Percentiles rank a stretch among this genome's conserved stretches.
phyloP scores from a whole-genome alignment of 92 coral and sea anemone species.

The Chrysogorgia sp. region DNA sequence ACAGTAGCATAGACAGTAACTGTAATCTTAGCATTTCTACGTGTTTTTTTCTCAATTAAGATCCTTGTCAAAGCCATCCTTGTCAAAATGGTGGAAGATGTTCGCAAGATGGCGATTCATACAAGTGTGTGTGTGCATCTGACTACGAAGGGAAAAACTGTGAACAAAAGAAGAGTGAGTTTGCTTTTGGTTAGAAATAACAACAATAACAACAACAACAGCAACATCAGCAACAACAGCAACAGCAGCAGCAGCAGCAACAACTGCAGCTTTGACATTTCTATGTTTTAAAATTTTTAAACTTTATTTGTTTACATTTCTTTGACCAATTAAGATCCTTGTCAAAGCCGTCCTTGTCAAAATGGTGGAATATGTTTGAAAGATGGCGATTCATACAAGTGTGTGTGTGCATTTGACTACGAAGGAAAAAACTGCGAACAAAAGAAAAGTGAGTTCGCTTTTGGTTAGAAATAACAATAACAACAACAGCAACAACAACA shows the following conservation, averaged over 20 bases:
- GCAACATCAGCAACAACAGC: neutral
- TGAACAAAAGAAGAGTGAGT: constrained; percentile 20
- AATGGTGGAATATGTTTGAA: constrained; percentile 20
- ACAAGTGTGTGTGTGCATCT: constrained; percentile 7
- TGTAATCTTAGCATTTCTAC: too few relatives aligned
- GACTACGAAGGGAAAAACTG: constrained; percentile 28
- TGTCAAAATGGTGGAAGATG: constrained; percentile 26
- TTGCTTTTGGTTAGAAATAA: neutral
- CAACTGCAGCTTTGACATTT: too few relatives aligned
- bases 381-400: neutral
- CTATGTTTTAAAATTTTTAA: too few relatives aligned
- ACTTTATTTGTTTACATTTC: neutral
- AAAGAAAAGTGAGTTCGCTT: constrained; percentile 8
- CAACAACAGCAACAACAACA: neutral
- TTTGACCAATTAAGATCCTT: constrained; percentile 12
- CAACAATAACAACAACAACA: too few relatives aligned
- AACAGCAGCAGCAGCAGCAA: neutral
- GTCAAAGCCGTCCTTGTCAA: constrained; percentile 19
- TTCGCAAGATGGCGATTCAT: neutral
- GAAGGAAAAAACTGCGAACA: constrained; percentile 25
- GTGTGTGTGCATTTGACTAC: constrained; percentile 9
- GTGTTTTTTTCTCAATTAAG: neutral
- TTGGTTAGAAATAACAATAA: neutral
- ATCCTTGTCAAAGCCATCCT: constrained; percentile 23
- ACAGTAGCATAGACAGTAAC: too few relatives aligned